Evolutionary conservation across 2,888 invertebrate species (phyloP).

Genomic region (Linnaemya vulpina): DNA sequence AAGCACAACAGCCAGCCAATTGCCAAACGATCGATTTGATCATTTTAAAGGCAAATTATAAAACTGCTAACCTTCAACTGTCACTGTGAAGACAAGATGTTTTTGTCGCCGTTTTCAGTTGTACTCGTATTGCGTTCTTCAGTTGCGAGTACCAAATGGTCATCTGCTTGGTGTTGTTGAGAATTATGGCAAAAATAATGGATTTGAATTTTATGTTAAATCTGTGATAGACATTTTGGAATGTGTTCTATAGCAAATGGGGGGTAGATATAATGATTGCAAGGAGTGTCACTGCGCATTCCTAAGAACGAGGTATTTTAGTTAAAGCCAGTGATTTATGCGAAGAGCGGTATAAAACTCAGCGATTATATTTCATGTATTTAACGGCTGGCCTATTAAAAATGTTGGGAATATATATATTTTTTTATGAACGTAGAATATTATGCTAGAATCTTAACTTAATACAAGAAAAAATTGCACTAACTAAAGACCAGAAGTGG

Average conservation of each 20-base stretch:
- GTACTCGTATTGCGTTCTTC: conserved; percentile 7
- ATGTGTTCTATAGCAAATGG: conserved; percentile 41
- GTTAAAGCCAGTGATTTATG: conserved; percentile 18
- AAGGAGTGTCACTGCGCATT: conserved; percentile 19
- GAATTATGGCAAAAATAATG: conserved; percentile 55
- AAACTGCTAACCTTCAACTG: conserved; percentile 69
- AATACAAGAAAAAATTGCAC: too few relatives aligned
- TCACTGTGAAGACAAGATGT: conserved; percentile 61
- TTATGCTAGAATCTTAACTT: too few relatives aligned
- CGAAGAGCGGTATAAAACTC: not conserved
- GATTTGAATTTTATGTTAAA: conserved; percentile 58
- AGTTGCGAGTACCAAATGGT: conserved; percentile 43
- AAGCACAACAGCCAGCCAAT: conserved; percentile 56
- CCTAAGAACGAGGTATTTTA: not conserved
- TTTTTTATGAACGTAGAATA: too few relatives aligned
- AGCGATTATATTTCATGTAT: not conserved
- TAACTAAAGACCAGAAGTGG: too few relatives aligned
- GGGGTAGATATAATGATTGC: not conserved
- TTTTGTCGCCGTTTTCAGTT: conserved; percentile 38
- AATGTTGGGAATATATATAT: not conserved
- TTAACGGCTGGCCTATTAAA: not conserved
- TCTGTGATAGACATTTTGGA: conserved; percentile 52
- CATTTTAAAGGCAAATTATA: conserved; percentile 69
- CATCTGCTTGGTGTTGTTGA: conserved; percentile 60
- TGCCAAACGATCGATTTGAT: conserved; percentile 63